phyloP scores from a whole-genome alignment of 2,888 invertebrate species.

The Aelia acuminata region DNA sequence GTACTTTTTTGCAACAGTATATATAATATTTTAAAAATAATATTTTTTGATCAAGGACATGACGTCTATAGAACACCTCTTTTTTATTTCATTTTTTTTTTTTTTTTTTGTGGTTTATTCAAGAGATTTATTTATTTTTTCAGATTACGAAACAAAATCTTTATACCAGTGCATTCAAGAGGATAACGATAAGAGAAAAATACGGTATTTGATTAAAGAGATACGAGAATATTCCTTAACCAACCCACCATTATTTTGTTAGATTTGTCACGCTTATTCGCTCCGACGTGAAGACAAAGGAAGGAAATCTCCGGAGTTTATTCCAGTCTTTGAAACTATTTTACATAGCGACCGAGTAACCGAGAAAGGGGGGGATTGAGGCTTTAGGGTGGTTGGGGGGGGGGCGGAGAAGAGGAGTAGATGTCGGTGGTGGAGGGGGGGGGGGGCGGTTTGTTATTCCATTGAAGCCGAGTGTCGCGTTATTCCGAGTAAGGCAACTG shows the following conservation, averaged over 20 bases:
- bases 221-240: too few relatives aligned
- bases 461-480: background rate
- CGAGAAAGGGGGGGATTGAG: background rate
- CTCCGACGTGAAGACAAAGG: background rate
- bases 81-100: too few relatives aligned
- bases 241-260: background rate
- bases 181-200: background rate
- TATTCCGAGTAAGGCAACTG: slow-evolving; percentile 9
- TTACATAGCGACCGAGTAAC: slow-evolving; percentile 41
- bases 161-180: background rate
- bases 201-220: background rate
- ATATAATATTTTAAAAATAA: too few relatives aligned
- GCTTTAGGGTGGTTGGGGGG: background rate
- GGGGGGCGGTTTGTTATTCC: slow-evolving; percentile 5
- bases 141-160: background rate
- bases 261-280: slow-evolving; percentile 30
- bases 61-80: too few relatives aligned
- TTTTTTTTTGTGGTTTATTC: too few relatives aligned
- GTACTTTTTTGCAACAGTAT: too few relatives aligned
- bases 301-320: background rate
- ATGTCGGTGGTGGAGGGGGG: background rate
- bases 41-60: too few relatives aligned
- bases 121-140: background rate
- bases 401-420: too few relatives aligned
- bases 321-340: slow-evolving; percentile 45